Conservation (phyloP, 2,888 invertebrate species). For the Steinernema scapterisci region DNA sequence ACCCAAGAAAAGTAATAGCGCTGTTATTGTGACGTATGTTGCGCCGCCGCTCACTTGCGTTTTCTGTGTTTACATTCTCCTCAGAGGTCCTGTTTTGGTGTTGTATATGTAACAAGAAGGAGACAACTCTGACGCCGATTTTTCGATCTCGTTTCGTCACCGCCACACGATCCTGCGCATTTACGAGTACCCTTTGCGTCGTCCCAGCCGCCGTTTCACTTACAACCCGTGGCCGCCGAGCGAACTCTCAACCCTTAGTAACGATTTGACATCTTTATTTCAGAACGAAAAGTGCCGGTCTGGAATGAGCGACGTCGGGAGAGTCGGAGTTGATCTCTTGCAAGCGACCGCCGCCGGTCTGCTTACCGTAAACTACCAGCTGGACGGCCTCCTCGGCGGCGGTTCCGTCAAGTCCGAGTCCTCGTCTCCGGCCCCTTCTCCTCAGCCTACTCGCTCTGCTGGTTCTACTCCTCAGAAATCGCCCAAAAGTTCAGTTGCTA, state of each 20-base stretch:
- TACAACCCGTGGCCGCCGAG: neutral
- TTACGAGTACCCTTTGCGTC: constrained; percentile 21
- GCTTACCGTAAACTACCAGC: constrained; percentile 12
- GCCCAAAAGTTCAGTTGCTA: neutral
- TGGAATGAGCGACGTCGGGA: constrained; percentile 30
- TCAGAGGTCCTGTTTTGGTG: constrained; percentile 25
- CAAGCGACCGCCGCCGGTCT: constrained; percentile 13
- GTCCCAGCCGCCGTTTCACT: constrained; percentile 10
- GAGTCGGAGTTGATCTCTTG: constrained; percentile 6
- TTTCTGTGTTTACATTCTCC: constrained; percentile 28
- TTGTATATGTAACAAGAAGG: constrained; percentile 24
- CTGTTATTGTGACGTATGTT: constrained; percentile 24
- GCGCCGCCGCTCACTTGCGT: constrained; percentile 2
- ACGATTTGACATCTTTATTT: neutral
- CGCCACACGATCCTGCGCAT: neutral
- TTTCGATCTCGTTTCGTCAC: constrained; percentile 32
- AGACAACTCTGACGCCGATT: constrained; percentile 26
- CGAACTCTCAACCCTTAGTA: neutral
- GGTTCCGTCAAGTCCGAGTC: constrained; percentile 7
- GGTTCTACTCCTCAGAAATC: constrained; percentile 26
- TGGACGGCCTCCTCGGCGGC: constrained; percentile 6
- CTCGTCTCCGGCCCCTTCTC: constrained; percentile 10
- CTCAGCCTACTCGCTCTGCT: neutral
- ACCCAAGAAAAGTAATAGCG: constrained; percentile 17
- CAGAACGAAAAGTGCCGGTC: constrained; percentile 29